Base-by-base conservation (phyloP, 64 coral and sea anemone species). In the Dendrophyllia cribrosa region DNA sequence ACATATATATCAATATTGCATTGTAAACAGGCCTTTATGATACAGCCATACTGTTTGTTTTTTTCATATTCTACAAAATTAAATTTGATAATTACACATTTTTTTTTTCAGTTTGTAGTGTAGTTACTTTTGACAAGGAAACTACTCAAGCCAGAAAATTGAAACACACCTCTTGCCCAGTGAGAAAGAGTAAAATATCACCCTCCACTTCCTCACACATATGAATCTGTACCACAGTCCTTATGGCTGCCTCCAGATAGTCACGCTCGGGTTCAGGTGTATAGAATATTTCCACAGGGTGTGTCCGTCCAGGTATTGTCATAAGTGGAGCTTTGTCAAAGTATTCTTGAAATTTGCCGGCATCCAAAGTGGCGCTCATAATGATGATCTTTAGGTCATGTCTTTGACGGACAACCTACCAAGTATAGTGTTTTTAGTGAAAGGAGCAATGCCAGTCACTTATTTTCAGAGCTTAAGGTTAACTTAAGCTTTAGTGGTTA, bases 231-330 rank as follows among this genome's bases (percentile, higher is more conserved):
- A 99, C 81, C 16, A 99, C 97, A 26, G 97, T 99, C 15, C 94
- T 84, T 26, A 99, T 99, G 43, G 97, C 97, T 6, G 97, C 97
- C 72, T 99, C 97, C 44, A 99, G 63, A 24, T 99, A 99, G 59
- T 99, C 97, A 72, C 97, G 92, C 72, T 99, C 97, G 48, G 97
- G 97, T 72, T 99, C 94, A 47, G 97, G 97, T 4, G 97, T 99
- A 53, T 99, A 99, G 76, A 99, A 99, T 43, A 99, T 99, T 88
- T 99, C 97, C 7, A 99, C 97, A 77, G 97, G 97, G 24, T 99
- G 97, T 15, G 97, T 99, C 13, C 97, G 75, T 3, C 97, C 97
- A 72, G 97, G 97, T 52, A 99, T 96, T 7, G 81, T 96, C 91
- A 99, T 91, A 8, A 99, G 62, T 44, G 97, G 97, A 85, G 91